Base-by-base conservation (phyloP, 2,888 invertebrate genomes). In the Thalpophila matura region DNA sequence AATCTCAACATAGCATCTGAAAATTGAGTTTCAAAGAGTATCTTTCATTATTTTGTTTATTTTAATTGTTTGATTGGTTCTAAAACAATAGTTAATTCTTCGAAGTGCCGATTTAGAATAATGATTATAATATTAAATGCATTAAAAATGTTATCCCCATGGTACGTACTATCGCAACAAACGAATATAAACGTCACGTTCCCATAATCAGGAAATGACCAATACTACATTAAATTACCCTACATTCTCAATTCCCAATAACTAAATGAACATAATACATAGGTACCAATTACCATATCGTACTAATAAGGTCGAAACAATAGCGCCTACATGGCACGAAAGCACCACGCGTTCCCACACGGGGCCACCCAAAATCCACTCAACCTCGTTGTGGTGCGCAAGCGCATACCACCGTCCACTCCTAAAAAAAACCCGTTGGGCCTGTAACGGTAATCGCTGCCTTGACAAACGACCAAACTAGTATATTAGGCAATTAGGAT, bases 401-500 rank as follows among this genome's bases (percentile, higher is more conserved):
- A 31, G 47, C 69, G 58, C 77, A 74, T 77, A 74, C 69, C 68
- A 50, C 40, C 35, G 74, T 76, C 70, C 82, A 74, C 81, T 79
- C 79, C 83, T 78, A 84, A 82, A 83, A 24, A 74, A 87, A 87
- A 88, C 90, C 89, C 89, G 90, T 89, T 89, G 89, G 73, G 74
- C 73, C 72, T 64, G 54, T 90, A 92, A 92, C 93, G 92, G 92
- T 85, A 89, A 80, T 20, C 50, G 31, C 69, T 71, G 83, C 85
- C 88, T 86, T 85, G 82, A 86, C 87, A 87, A 84, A 86, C 86
- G 69, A 66, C 65, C 77, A 53, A 69, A 80, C 90, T 85, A 85
- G 81, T 87, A 91, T 89, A 90, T 90, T 89, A 85, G 87, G 89
- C 90, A 91, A 92, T 92, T 91, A 92, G 91, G 86, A 85, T 82